Evolutionary conservation across 2,888 invertebrate genomes (phyloP).

Genomic region (Acanthococcus lagerstroemiae): DNA sequence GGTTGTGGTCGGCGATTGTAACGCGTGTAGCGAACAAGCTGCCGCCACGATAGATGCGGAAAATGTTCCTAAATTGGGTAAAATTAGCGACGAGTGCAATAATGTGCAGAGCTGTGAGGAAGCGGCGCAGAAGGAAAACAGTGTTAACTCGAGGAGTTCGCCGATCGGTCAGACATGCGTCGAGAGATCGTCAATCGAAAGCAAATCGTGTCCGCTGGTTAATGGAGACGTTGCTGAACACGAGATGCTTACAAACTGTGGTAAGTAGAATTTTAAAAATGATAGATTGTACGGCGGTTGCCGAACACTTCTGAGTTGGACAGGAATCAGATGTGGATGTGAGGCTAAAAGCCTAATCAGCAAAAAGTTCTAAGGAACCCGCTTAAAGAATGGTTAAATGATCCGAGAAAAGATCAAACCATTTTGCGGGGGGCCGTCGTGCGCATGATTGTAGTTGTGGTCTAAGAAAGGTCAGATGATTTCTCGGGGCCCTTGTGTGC

Average conservation of each 20-base stretch:
- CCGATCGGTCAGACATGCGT: too few species aligned
- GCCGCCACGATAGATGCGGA: too few species aligned
- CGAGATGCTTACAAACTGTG: slow-evolving; percentile 5
- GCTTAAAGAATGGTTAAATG: too few species aligned
- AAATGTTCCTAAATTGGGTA: not conserved
- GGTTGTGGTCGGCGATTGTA: not conserved
- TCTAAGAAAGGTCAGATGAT: too few species aligned
- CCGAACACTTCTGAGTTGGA: not conserved
- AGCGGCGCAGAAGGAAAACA: not conserved
- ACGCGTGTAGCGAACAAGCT: not conserved
- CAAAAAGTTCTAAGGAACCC: not conserved
- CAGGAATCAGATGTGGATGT: not conserved
- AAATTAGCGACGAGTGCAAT: not conserved
- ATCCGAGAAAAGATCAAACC: too few species aligned
- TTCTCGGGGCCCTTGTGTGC: too few species aligned
- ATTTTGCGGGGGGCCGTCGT: too few species aligned
- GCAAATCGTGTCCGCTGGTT: not conserved
- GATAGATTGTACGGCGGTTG: not conserved
- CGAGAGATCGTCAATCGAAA: too few species aligned
- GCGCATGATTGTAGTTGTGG: too few species aligned
- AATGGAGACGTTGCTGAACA: slow-evolving; percentile 11
- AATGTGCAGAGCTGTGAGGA: too few species aligned
- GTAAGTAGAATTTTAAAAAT: slow-evolving; percentile 1
- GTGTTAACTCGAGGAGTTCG: not conserved
- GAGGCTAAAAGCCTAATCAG: not conserved